These are phyloP conservation scores for Hypomecis atomaria DNA, from an alignment of 2,888 invertebrate genomes.

Conservation along the genomic window DNA sequence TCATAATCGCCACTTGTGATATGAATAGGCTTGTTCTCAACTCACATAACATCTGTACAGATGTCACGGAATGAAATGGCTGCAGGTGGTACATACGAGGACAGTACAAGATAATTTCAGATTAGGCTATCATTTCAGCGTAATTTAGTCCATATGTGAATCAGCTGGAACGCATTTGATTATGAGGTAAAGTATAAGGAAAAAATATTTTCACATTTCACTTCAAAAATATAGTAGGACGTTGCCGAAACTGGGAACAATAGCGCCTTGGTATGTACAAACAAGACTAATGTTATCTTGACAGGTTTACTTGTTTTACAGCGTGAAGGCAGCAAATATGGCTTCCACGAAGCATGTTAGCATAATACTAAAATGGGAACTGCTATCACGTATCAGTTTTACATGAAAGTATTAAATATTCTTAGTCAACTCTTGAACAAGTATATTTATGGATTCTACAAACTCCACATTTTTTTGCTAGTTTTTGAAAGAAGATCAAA, in stretches of 20 bases:
- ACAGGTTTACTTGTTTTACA: constrained; percentile 73
- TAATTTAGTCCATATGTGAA: no score
- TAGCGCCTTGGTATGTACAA: constrained; percentile 63
- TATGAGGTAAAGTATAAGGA: not conserved
- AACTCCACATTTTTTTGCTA: no score
- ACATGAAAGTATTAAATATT: constrained; percentile 31
- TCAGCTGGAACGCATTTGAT: no score
- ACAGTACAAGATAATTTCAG: no score
- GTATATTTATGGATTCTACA: no score
- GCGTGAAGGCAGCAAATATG: constrained; percentile 65
- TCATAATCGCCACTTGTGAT: constrained; percentile 28
- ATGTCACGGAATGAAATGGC: not conserved
- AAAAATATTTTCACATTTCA: constrained; percentile 16
- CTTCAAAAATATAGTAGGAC: constrained; percentile 19
- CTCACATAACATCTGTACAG: constrained; percentile 28
- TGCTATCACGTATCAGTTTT: constrained; percentile 50
- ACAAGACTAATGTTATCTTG: constrained; percentile 74
- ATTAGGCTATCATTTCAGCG: no score
- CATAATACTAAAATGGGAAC: constrained; percentile 62
- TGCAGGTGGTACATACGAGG: not conserved
- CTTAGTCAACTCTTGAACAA: not conserved
- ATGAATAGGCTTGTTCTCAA: constrained; percentile 42
- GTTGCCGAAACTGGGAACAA: constrained; percentile 57
- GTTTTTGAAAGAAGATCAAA: no score
- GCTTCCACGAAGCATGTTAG: constrained; percentile 68